Evolutionary conservation across 2,888 invertebrate species (phyloP), one percentile per base, ranked within the genome.

Genomic region (Stramonita haemastoma): DNA sequence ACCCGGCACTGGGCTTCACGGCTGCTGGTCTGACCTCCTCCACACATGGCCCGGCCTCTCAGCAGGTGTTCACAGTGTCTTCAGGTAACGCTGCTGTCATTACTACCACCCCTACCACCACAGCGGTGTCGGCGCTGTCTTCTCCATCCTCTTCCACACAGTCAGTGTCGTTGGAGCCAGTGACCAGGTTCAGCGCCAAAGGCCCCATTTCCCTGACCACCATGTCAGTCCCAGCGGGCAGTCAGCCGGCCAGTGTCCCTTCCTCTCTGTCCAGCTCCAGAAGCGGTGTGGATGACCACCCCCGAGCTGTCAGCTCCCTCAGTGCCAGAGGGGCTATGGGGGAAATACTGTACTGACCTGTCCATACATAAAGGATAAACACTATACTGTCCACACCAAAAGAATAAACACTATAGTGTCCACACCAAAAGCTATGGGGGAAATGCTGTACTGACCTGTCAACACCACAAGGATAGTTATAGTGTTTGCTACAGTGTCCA

Each of bases 181-280:
- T 87, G 46, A 87, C 87, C 13, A 70, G 87, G n/a, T 87, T 87
- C 87, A 46, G 87, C 19, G 87, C 87, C n/a, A 22, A 87, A 22
- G 87, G 87, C 5, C 6, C 73, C 0, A 73, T 87, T n/a, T 87
- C 87, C 1, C 73, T 73, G 2, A 87, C 73, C 46, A 46, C 34
- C 19, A 4, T 29, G 29, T 1, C 86, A 22, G 86, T 32, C 5
- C 19, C 36, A 0, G 86, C 29, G 56, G 11, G 6, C 85, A 11
- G 66, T 60, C 19, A 29, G 34, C 34, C 66, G 8, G 22, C 70
- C 86, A 66, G 36, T n/a, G 46, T 46, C 83, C 22, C 46, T 8
- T 29, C 26, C 46, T 83, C 83, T 83, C 46, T 83, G 32, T 46
- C 84, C 15, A n/a, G 29, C 19, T 26, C 84, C 84, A 29, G 26